These are phyloP conservation scores for Gisinianus flammeolus DNA, from an alignment of 2,888 invertebrate species.

Conservation along the genomic window DNA sequence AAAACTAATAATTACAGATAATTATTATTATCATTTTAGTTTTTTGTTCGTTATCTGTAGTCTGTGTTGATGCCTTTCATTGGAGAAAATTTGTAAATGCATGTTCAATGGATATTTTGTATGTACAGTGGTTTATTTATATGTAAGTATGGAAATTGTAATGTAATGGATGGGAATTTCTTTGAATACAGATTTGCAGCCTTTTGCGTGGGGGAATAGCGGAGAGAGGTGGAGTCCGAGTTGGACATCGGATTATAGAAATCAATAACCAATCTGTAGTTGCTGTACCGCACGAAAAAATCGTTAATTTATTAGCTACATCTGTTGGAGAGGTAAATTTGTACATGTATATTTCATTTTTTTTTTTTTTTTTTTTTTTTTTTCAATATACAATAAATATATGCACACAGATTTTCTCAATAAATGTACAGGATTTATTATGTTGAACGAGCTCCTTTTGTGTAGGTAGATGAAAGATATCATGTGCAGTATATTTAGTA, in stretches of 20 bases:
- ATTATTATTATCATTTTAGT: no score
- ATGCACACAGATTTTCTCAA: no score
- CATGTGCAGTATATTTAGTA: no score
- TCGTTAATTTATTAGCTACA: conserved; percentile 97
- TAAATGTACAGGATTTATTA: no score
- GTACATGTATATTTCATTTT: no score
- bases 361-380: background rate
- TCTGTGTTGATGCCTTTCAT: no score
- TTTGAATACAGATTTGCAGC: conserved; percentile 86
- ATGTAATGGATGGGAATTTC: background rate
- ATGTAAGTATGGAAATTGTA: background rate
- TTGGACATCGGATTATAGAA: conserved; percentile 99
- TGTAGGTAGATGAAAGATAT: no score
- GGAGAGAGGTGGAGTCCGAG: conserved; percentile 97
- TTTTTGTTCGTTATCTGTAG: no score
- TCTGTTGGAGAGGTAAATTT: conserved; percentile 94
- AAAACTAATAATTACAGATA: no score
- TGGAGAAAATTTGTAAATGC: background rate
- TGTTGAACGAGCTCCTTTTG: background rate
- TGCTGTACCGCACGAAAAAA: conserved; percentile 98
- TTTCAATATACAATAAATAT: no score
- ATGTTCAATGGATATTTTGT: background rate
- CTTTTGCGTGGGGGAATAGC: conserved; percentile 97
- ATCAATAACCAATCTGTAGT: conserved; percentile 99
- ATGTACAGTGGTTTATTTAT: background rate